Evolutionary conservation across 92 coral and sea anemone genomes (phyloP).

Genomic region (Actinernus sp.): DNA sequence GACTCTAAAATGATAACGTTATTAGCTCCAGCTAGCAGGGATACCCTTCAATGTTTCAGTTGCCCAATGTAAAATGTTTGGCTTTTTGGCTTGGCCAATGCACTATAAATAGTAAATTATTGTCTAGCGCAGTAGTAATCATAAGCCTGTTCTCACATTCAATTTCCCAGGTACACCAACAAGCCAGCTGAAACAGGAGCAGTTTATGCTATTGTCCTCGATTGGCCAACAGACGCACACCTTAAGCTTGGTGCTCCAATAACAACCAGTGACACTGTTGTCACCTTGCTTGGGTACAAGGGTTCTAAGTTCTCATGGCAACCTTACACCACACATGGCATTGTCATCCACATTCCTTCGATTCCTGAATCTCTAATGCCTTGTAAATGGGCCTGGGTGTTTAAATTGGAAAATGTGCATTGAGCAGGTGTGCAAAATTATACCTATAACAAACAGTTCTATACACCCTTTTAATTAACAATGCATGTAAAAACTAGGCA

Average conservation of each 20-base stretch:
- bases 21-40: too few relatives aligned
- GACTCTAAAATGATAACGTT: too few relatives aligned
- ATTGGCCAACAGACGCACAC: conserved; percentile 70
- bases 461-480: too few relatives aligned
- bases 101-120: too few relatives aligned
- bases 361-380: conserved; percentile 78
- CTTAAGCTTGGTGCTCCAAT: conserved; percentile 56
- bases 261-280: conserved; percentile 46
- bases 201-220: conserved; percentile 80
- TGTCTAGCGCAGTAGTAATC: too few relatives aligned
- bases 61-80: too few relatives aligned
- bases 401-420: conserved; percentile 59
- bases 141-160: not conserved
- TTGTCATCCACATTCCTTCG: conserved; percentile 72
- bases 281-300: conserved; percentile 72
- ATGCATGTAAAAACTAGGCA: too few relatives aligned
- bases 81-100: too few relatives aligned
- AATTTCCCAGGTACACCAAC: conserved; percentile 77
- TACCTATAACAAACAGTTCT: too few relatives aligned
- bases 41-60: too few relatives aligned
- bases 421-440: too few relatives aligned
- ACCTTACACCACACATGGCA: conserved; percentile 35
- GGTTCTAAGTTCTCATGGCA: conserved; percentile 59
- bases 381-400: conserved; percentile 93
- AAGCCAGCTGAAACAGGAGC: conserved; percentile 39